Conservation (phyloP, 1,140 invertebrate species). For the Aphaenogaster floridana region DNA sequence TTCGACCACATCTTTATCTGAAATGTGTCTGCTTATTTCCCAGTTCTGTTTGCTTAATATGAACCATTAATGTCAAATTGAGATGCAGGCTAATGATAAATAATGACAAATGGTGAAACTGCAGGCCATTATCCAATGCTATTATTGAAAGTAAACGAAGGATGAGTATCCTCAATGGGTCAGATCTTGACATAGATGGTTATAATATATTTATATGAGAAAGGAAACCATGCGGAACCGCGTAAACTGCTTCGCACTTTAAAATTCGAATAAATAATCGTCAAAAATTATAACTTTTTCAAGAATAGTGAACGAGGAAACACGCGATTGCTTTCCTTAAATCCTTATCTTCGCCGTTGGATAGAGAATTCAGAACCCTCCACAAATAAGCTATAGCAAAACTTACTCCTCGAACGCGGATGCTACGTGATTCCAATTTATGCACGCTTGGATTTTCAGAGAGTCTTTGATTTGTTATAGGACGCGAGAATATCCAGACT, state of each 20-base stretch:
- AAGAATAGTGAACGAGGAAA: background rate
- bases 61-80: background rate
- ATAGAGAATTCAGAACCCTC: background rate
- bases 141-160: background rate
- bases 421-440: constrained; percentile 30
- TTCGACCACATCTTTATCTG: background rate
- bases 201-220: constrained; percentile 8
- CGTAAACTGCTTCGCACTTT: background rate
- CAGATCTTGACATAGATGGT: background rate
- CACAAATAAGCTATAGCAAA: background rate
- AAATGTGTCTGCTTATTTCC: background rate
- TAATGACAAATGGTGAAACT: background rate
- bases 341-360: background rate
- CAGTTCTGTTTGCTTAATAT: background rate
- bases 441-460: constrained; percentile 11
- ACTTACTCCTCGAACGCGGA: background rate
- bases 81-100: constrained; percentile 17
- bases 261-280: background rate
- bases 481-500: background rate
- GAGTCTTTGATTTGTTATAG: constrained; percentile 38
- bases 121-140: background rate
- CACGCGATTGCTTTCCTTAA: background rate
- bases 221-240: background rate
- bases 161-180: background rate
- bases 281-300: constrained; percentile 1